Conservation (phyloP, 2,888 invertebrate species). For the Adineta ricciae region DNA sequence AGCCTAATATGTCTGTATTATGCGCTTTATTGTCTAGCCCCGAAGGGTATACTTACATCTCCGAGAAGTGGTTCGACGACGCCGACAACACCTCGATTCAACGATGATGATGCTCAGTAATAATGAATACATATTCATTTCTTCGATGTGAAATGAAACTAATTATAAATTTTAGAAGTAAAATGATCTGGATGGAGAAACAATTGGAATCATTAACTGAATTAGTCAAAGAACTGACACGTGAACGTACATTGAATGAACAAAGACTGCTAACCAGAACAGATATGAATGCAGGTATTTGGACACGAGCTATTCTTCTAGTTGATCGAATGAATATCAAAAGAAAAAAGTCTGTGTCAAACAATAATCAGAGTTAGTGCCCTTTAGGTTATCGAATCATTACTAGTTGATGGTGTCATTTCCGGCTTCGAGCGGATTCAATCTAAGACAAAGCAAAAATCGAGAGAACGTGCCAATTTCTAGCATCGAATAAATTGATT, state of each 20-base stretch:
- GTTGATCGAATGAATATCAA: background rate
- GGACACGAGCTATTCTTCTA: background rate
- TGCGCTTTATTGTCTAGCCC: background rate
- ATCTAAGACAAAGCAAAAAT: background rate
- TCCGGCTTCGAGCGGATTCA: background rate
- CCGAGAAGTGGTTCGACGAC: constrained; percentile 10
- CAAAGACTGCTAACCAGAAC: background rate
- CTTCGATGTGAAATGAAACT: background rate
- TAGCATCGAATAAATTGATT: background rate
- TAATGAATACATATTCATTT: background rate
- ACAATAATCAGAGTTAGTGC: background rate
- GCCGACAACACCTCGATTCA: background rate
- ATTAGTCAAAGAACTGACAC: constrained; percentile 20
- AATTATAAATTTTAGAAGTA: background rate
- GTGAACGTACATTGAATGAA: background rate
- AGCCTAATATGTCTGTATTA: background rate
- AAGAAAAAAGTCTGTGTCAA: background rate
- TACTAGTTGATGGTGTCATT: background rate
- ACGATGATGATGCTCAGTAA: constrained; percentile 30
- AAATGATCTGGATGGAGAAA: constrained; percentile 32
- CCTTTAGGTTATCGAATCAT: background rate
- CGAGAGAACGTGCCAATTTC: background rate
- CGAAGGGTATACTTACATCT: background rate
- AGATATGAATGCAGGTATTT: background rate
- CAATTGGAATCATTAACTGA: constrained; percentile 30